Evolutionary conservation across 1,140 invertebrate species (phyloP).

Genomic region (Bombus affinis): DNA sequence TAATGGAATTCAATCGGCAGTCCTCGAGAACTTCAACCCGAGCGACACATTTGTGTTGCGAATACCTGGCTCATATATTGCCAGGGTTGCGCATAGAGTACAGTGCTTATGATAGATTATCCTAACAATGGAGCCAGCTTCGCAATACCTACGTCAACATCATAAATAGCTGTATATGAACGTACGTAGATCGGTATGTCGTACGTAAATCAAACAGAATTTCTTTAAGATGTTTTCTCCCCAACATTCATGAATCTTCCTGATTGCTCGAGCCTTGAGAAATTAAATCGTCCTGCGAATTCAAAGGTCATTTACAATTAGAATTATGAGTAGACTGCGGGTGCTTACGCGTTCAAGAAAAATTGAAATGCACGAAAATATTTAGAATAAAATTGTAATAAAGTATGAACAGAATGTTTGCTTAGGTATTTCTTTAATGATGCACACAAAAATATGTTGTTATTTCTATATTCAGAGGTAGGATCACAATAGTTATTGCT

Average conservation of each 20-base stretch:
- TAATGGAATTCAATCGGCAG: conserved; percentile 64
- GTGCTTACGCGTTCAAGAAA: no score
- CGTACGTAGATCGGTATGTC: conserved; percentile 14
- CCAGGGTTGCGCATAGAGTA: conserved; percentile 42
- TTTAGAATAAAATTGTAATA: no score
- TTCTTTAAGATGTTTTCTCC: neutral
- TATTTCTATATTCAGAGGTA: no score
- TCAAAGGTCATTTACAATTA: no score
- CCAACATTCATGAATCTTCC: neutral
- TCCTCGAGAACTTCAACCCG: conserved; percentile 44
- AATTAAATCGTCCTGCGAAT: neutral
- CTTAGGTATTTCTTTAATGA: no score
- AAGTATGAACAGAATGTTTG: no score
- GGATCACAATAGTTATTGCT: no score
- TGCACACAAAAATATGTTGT: no score
- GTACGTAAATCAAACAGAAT: neutral
- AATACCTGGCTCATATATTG: conserved; percentile 50
- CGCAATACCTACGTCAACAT: conserved; percentile 36
- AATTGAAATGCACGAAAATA: no score
- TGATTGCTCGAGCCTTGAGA: neutral
- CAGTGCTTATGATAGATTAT: conserved; percentile 70
- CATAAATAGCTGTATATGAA: conserved; percentile 49
- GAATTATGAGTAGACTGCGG: no score
- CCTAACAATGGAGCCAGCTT: conserved; percentile 60
- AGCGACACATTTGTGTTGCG: conserved; percentile 45